phyloP scores from a whole-genome alignment of 1,140 invertebrate genomes.

The Rhyzopertha dominica region DNA sequence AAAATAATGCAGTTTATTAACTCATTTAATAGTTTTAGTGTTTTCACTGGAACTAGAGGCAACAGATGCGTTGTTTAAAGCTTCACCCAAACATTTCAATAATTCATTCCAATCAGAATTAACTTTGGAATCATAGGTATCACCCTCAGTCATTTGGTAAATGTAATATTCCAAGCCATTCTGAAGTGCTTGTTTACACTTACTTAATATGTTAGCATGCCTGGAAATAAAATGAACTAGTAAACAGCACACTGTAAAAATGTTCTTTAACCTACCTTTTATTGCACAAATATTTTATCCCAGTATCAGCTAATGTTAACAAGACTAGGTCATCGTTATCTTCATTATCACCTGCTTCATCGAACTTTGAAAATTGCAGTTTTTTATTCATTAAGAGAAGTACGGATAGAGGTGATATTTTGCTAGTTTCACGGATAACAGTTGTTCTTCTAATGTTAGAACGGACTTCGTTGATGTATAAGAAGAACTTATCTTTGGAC shows the following conservation, averaged over 20 bases:
- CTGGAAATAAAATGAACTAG: conserved; percentile 26
- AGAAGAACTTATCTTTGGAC: conserved; percentile 34
- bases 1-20: too few relatives aligned
- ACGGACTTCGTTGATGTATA: conserved; percentile 44
- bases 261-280: conserved; percentile 28
- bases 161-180: conserved; percentile 32
- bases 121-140: conserved; percentile 22
- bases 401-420: conserved; percentile 35
- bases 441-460: conserved; percentile 40
- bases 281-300: conserved; percentile 33
- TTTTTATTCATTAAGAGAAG: conserved; percentile 38
- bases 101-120: conserved; percentile 28
- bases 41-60: too few relatives aligned
- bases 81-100: too few relatives aligned
- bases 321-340: conserved; percentile 28
- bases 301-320: conserved; percentile 30
- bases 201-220: conserved; percentile 28
- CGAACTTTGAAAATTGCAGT: conserved; percentile 29
- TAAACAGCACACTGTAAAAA: background rate
- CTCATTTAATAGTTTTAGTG: too few relatives aligned
- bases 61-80: too few relatives aligned
- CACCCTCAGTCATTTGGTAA: conserved; percentile 36
- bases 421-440: conserved; percentile 40
- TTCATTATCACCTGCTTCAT: conserved; percentile 13
- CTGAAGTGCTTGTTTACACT: conserved; percentile 34